Percentiles rank a stretch among this genome's conserved stretches.
These are phyloP conservation scores for Bubo blakistoni DNA, from an alignment of 2,113 vertebrate species.

Conservation along the genomic window DNA sequence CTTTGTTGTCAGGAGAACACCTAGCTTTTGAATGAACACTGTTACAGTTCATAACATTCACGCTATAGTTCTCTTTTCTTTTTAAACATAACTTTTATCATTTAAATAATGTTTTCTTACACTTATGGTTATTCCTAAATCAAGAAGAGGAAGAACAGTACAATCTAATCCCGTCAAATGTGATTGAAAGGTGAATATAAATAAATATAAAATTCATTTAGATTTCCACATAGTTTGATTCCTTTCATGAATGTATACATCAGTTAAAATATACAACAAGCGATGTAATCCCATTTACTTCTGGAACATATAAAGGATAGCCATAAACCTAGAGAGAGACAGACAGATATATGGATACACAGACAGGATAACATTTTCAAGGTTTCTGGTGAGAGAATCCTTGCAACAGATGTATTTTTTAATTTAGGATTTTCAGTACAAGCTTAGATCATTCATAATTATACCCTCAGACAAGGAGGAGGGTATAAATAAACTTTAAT, in stretches of 20 bases:
- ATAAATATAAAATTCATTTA: not conserved
- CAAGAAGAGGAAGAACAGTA: not conserved
- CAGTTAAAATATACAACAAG: not conserved
- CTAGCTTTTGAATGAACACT: not conserved
- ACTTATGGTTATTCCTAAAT: not conserved
- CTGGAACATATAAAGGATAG: slow-evolving; percentile 19
- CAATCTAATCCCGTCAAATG: not conserved
- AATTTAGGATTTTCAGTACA: slow-evolving; percentile 65
- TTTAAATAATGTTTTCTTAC: not conserved
- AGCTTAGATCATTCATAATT: slow-evolving; percentile 70
- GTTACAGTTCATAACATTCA: not conserved
- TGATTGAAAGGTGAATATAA: not conserved
- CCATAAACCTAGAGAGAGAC: slow-evolving; percentile 39
- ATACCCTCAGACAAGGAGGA: slow-evolving; percentile 52
- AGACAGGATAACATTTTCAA: slow-evolving; percentile 54
- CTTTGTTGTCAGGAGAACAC: slow-evolving; percentile 13
- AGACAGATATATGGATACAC: slow-evolving; percentile 55
- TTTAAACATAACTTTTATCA: not conserved
- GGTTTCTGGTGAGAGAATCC: slow-evolving; percentile 53
- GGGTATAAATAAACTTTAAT: slow-evolving; percentile 66
- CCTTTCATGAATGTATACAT: not conserved
- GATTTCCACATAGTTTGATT: not conserved
- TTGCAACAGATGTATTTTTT: slow-evolving; percentile 63
- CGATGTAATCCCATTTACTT: slow-evolving; percentile 27
- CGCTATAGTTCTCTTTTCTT: not conserved